These are phyloP conservation scores for Coecobrya sp. DNA, from an alignment of 2,888 invertebrate genomes.

Conservation along the genomic window DNA sequence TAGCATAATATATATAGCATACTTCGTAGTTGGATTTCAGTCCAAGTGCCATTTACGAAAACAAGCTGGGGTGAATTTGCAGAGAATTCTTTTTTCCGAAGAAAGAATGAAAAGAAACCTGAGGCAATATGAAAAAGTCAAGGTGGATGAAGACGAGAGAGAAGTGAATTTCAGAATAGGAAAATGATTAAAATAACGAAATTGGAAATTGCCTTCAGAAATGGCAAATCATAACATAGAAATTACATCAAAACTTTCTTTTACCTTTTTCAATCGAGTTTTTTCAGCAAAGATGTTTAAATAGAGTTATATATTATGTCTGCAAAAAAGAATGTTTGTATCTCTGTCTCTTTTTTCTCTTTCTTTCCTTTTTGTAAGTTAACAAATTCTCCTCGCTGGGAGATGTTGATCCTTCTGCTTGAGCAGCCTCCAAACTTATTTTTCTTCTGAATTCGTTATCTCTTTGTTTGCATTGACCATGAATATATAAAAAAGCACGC, in stretches of 20 bases:
- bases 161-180: too few species aligned
- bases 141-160: too few species aligned
- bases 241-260: constrained; percentile 40
- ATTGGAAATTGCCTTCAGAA: background rate
- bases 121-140: background rate
- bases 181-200: background rate
- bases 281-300: background rate
- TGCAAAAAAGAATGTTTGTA: too few species aligned
- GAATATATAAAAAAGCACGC: background rate
- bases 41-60: background rate
- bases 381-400: background rate
- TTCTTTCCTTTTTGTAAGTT: background rate
- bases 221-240: constrained; percentile 44
- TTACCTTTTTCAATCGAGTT: constrained; percentile 3
- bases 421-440: background rate
- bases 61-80: constrained; percentile 1
- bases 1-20: too few species aligned
- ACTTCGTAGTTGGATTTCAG: too few species aligned
- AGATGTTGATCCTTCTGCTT: background rate
- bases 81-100: background rate
- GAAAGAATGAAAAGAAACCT: constrained; percentile 7
- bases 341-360: too few species aligned
- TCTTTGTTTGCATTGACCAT: constrained; percentile 33
- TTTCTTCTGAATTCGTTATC: constrained; percentile 15
- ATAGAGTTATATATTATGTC: too few species aligned